Percentiles rank a stretch among this genome's conserved stretches.
phyloP scores from a whole-genome alignment of 2,113 vertebrate species.

The Ptilorrhoa leucosticta region DNA sequence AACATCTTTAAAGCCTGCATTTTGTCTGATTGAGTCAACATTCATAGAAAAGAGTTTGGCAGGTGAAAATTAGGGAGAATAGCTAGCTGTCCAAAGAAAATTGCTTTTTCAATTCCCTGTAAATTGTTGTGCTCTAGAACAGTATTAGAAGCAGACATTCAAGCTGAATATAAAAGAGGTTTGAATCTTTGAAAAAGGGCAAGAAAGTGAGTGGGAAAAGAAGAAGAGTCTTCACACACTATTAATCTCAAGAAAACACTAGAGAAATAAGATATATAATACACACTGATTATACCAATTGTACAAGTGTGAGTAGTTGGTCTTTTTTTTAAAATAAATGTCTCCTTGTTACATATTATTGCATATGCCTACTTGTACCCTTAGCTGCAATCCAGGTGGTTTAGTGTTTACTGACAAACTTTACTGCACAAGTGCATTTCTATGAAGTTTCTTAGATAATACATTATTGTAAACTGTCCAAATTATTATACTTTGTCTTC shows the following conservation, averaged over 20 bases:
- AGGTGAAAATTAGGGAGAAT: slow-evolving; percentile 64
- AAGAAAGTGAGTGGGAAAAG: background rate
- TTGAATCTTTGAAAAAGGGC: background rate
- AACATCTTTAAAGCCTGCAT: slow-evolving; percentile 50
- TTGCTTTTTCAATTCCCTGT: slow-evolving; percentile 59
- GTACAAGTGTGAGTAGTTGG: background rate
- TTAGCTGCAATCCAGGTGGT: background rate
- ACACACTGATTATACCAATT: background rate
- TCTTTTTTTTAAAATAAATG: background rate
- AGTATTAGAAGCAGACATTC: slow-evolving; percentile 17
- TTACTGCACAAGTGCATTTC: background rate
- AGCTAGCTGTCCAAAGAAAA: slow-evolving; percentile 57
- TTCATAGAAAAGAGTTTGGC: slow-evolving; percentile 50
- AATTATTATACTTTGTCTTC: background rate
- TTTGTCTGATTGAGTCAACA: slow-evolving; percentile 53
- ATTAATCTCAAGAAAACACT: background rate
- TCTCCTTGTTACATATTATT: background rate
- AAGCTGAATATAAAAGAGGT: slow-evolving; percentile 26
- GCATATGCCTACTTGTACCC: background rate
- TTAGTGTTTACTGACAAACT: background rate
- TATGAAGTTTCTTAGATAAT: background rate
- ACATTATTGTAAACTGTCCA: background rate
- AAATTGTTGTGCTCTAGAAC: slow-evolving; percentile 55
- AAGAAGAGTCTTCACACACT: background rate
- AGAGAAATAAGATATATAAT: background rate